Evolutionary conservation across 2,888 invertebrate species (phyloP).

Genomic region (Drosophila subsilvestris): DNA sequence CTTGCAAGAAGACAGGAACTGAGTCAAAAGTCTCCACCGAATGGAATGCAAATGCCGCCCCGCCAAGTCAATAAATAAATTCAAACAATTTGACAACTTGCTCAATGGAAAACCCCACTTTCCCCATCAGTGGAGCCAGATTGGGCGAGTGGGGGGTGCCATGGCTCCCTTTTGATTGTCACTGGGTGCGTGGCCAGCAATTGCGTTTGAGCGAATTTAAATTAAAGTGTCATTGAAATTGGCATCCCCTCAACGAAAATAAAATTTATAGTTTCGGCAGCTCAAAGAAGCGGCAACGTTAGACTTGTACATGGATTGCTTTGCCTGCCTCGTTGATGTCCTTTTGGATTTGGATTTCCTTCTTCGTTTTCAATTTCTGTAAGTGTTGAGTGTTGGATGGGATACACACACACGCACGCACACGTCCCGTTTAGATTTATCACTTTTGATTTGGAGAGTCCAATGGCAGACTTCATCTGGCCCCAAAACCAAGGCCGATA

Average conservation of each 20-base stretch:
- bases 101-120: slow-evolving; percentile 58
- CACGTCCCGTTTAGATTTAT: slow-evolving; percentile 78
- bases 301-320: slow-evolving; percentile 49
- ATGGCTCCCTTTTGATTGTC: slow-evolving; percentile 60
- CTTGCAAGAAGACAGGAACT: slow-evolving; percentile 30
- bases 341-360: slow-evolving; percentile 31
- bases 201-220: slow-evolving; percentile 80
- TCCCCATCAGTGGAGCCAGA: slow-evolving; percentile 11
- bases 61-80: slow-evolving; percentile 78
- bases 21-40: slow-evolving; percentile 66
- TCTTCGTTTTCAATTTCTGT: slow-evolving; percentile 65
- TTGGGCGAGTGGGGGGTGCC: slow-evolving; percentile 31
- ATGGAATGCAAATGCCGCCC: slow-evolving; percentile 73
- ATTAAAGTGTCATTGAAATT: slow-evolving; percentile 81
- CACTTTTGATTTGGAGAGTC: slow-evolving; percentile 72
- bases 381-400: slow-evolving; percentile 57
- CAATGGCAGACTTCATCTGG: slow-evolving; percentile 11
- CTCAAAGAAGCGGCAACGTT: slow-evolving; percentile 46
- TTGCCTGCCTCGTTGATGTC: slow-evolving; percentile 20
- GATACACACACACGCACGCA: slow-evolving; percentile 41
- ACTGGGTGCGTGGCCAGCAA: slow-evolving; percentile 66
- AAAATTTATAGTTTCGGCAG: slow-evolving; percentile 76
- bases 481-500: slow-evolving; percentile 6
- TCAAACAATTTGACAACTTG: slow-evolving; percentile 79
- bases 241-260: slow-evolving; percentile 74